Percentiles rank a stretch among this genome's conserved stretches.
phyloP scores from a whole-genome alignment of 2,113 vertebrate species.

The Cairina moschata region DNA sequence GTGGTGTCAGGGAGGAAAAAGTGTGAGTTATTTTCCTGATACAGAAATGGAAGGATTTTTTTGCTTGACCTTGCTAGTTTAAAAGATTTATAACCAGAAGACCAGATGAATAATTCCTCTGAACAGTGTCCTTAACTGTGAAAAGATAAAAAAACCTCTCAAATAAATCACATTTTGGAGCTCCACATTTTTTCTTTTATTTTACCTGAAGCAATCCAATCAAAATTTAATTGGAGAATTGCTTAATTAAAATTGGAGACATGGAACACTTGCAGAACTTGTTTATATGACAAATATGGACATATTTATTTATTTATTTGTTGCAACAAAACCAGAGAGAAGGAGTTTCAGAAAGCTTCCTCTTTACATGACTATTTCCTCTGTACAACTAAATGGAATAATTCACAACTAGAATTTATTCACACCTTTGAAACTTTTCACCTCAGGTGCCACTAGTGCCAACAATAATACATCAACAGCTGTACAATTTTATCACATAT shows the following conservation, averaged over 20 bases:
- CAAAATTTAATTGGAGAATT: constrained; percentile 7
- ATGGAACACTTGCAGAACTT: neutral
- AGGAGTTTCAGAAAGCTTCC: neutral
- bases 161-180: constrained; percentile 23
- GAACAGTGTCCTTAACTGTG: neutral
- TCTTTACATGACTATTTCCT: neutral
- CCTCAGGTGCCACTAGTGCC: constrained; percentile 13
- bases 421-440: constrained; percentile 59
- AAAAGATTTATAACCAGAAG: constrained; percentile 7
- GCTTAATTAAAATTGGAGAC: constrained; percentile 32
- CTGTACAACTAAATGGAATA: constrained; percentile 5
- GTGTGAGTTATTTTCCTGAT: neutral
- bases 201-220: constrained; percentile 15
- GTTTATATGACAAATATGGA: neutral
- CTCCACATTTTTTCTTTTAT: neutral
- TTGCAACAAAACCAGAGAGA: neutral
- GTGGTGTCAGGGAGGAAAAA: neutral
- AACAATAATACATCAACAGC: neutral
- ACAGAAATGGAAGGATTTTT: neutral
- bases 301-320: neutral
- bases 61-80: neutral
- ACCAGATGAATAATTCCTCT: constrained; percentile 25
- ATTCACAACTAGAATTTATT: constrained; percentile 43
- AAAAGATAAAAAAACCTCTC: neutral
- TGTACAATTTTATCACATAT: neutral